Percentiles rank a stretch among this genome's conserved stretches.
phyloP scores from a whole-genome alignment of 2,797 vertebrate species.

The Merluccius polli region DNA sequence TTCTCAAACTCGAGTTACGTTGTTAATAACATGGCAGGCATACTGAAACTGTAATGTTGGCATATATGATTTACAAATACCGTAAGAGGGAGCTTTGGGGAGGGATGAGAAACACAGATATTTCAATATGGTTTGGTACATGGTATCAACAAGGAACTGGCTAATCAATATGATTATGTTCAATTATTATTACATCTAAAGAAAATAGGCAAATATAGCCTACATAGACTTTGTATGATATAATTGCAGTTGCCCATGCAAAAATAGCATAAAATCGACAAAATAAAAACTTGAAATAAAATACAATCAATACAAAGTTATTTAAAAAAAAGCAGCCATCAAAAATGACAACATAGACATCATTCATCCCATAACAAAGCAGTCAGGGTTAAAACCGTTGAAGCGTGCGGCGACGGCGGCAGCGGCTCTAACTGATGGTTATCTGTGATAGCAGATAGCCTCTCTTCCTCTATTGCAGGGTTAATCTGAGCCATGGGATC shows the following conservation, averaged over 20 bases:
- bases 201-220: too few species aligned
- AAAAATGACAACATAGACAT: background rate
- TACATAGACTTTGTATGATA: too few species aligned
- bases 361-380: constrained; percentile 19
- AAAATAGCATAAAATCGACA: background rate
- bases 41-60: background rate
- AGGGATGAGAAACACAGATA: background rate
- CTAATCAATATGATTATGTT: background rate
- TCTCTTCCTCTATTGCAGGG: constrained; percentile 25
- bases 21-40: background rate
- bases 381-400: constrained; percentile 19
- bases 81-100: background rate
- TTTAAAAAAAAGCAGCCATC: background rate
- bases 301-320: background rate
- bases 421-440: constrained; percentile 33
- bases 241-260: background rate
- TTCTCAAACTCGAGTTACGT: background rate
- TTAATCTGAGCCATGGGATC: constrained; percentile 30
- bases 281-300: background rate
- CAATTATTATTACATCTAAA: background rate
- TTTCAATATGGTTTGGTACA: background rate
- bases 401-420: constrained; percentile 16
- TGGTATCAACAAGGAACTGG: background rate
- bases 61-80: background rate
- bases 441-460: constrained; percentile 27